A percentile compares a stretch with the other conserved stretches of the same genome.
phyloP scores from a whole-genome alignment of 2,888 invertebrate species.

The Drosophila monieri region DNA sequence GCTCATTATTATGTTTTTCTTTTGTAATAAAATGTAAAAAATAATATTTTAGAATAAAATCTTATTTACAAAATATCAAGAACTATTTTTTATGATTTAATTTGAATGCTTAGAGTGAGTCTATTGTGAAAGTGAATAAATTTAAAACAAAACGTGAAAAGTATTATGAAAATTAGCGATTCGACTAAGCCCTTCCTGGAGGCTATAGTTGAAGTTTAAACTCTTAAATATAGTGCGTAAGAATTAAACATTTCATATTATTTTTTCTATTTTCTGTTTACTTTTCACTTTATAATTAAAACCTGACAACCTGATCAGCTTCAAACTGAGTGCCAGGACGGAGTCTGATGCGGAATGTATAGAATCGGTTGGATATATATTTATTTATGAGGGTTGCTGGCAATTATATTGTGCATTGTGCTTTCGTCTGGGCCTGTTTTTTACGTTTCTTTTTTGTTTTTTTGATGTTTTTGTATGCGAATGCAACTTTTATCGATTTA shows the following conservation, averaged over 20 bases:
- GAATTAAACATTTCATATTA: too few relatives aligned
- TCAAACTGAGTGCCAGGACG: too few relatives aligned
- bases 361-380: slow-evolving; percentile 8
- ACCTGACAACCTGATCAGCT: too few relatives aligned
- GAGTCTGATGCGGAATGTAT: slow-evolving; percentile 1
- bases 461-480: slow-evolving; percentile 59
- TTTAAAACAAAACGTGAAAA: not conserved
- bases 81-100: slow-evolving; percentile 4
- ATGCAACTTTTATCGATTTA: slow-evolving; percentile 78
- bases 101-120: not conserved
- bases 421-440: slow-evolving; percentile 62
- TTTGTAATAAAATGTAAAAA: too few relatives aligned
- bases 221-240: not conserved
- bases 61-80: too few relatives aligned
- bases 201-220: too few relatives aligned
- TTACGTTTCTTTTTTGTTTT: slow-evolving; percentile 46
- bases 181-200: too few relatives aligned
- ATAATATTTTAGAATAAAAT: too few relatives aligned
- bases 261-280: too few relatives aligned
- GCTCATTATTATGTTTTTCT: too few relatives aligned
- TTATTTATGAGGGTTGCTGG: slow-evolving; percentile 48
- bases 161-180: too few relatives aligned
- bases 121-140: not conserved
- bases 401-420: slow-evolving; percentile 71
- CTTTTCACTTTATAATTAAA: too few relatives aligned